Conservation (phyloP, 2,888 invertebrate species). For the Cryptocephalus moraei region DNA sequence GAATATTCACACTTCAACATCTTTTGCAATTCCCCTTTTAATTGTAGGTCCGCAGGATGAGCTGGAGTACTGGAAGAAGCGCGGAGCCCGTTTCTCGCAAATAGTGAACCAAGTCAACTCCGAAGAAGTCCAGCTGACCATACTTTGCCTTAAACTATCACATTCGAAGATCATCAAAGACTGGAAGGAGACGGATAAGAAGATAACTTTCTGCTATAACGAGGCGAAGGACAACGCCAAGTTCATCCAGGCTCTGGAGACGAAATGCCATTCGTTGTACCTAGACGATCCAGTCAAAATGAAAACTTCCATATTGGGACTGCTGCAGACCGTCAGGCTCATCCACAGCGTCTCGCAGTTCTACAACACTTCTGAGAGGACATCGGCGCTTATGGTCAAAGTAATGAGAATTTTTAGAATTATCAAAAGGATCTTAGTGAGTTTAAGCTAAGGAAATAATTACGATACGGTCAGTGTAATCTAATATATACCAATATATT, state of each 20-base stretch:
- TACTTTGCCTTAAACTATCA: conserved; percentile 64
- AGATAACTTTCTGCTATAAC: conserved; percentile 89
- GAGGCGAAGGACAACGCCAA: conserved; percentile 95
- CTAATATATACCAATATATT: too few relatives aligned
- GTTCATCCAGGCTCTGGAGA: conserved; percentile 87
- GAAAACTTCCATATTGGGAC: conserved; percentile 78
- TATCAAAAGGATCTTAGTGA: too few relatives aligned
- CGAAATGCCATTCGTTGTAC: conserved; percentile 88
- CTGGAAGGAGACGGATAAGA: conserved; percentile 79
- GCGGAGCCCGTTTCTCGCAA: conserved; percentile 88
- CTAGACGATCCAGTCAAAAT: conserved; percentile 90
- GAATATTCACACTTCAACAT: not conserved
- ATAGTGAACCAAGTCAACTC: conserved; percentile 66
- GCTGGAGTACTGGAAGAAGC: conserved; percentile 90
- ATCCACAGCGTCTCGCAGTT: conserved; percentile 93
- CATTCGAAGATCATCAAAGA: conserved; percentile 69
- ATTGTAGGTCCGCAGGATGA: conserved; percentile 81
- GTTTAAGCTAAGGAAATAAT: too few relatives aligned
- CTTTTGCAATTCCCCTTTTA: conserved; percentile 1
- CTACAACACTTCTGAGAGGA: conserved; percentile 93
- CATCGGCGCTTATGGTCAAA: conserved; percentile 93
- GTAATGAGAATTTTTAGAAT: conserved; percentile 36
- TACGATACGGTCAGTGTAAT: too few relatives aligned
- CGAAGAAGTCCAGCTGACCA: conserved; percentile 65
- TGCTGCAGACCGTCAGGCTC: conserved; percentile 83